Percentiles rank a stretch among this genome's conserved stretches.
Evolutionary conservation across 2,797 vertebrate species (phyloP).

Genomic region (Lagorchestes hirsutus): DNA sequence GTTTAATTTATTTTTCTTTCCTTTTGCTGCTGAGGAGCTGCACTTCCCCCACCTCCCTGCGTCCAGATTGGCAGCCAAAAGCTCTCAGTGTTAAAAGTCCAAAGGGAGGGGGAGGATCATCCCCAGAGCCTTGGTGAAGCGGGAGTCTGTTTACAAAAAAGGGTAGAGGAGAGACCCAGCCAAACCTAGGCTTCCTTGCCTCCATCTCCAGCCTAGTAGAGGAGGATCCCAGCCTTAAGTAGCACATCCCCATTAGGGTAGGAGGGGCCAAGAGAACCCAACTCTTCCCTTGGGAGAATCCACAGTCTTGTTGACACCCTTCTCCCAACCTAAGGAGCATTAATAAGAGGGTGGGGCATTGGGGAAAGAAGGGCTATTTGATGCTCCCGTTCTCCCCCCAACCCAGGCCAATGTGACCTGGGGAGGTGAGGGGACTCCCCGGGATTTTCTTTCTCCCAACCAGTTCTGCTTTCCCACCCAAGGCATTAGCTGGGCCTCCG

Average conservation of each 20-base stretch:
- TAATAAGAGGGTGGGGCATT: not conserved
- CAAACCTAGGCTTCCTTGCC: not conserved
- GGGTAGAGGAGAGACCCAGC: not conserved
- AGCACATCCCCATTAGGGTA: not conserved
- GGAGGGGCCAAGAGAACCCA: not conserved
- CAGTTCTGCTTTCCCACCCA: conserved; percentile 70
- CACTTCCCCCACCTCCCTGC: not conserved
- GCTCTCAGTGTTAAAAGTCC: conserved; percentile 1
- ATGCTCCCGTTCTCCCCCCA: not conserved
- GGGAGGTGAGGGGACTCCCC: conserved; percentile 39
- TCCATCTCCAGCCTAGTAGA: not conserved
- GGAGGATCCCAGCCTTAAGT: conserved; percentile 5
- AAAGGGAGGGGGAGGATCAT: not conserved
- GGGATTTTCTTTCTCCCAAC: conserved; percentile 61
- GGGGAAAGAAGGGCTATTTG: not conserved
- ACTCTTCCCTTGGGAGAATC: not conserved
- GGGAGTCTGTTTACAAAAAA: not conserved
- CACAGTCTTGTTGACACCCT: not conserved
- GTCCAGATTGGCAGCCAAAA: not conserved
- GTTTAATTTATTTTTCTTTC: conserved; percentile 79
- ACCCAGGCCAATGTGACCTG: not conserved
- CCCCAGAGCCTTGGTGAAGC: not conserved
- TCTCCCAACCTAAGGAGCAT: not conserved
- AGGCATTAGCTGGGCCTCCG: conserved; percentile 43
- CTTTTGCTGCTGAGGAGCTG: conserved; percentile 29